phyloP scores from a whole-genome alignment of 1,140 invertebrate genomes.

The Camponotus vicinus region DNA sequence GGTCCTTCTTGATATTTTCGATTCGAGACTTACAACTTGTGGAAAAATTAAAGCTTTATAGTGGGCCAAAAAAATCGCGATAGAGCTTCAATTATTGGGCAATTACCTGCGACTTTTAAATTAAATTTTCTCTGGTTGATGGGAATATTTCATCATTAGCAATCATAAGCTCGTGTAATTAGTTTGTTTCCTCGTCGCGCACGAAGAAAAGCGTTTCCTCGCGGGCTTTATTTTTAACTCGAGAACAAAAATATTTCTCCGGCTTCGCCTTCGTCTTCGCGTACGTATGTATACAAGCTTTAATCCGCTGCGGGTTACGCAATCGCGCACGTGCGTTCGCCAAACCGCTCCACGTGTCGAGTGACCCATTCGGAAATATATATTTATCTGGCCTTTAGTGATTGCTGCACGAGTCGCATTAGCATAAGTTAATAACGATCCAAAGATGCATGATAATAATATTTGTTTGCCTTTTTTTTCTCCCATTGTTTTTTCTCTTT shows the following conservation, averaged over 20 bases:
- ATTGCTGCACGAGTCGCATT: conserved; percentile 4
- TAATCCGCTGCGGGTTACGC: conserved; percentile 31
- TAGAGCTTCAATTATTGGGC: background rate
- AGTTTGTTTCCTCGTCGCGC: background rate
- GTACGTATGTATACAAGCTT: background rate
- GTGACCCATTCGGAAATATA: background rate
- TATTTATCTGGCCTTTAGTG: background rate
- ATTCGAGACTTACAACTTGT: background rate
- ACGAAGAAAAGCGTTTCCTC: background rate
- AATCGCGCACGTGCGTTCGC: conserved; percentile 44
- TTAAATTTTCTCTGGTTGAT: background rate
- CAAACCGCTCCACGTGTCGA: conserved; percentile 32
- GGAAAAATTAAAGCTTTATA: background rate
- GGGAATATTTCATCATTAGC: background rate
- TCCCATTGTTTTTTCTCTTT: background rate
- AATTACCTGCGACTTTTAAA: background rate
- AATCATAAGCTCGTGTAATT: background rate
- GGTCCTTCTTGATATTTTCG: background rate
- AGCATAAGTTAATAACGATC: background rate
- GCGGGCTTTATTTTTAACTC: conserved; percentile 40
- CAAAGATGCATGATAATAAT: background rate
- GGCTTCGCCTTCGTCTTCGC: conserved; percentile 24
- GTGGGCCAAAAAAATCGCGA: no score
- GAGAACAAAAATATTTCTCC: conserved; percentile 43
- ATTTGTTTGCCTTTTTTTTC: background rate